Conservation (phyloP, 2,888 invertebrate species). For the Laspeyria flexula region DNA sequence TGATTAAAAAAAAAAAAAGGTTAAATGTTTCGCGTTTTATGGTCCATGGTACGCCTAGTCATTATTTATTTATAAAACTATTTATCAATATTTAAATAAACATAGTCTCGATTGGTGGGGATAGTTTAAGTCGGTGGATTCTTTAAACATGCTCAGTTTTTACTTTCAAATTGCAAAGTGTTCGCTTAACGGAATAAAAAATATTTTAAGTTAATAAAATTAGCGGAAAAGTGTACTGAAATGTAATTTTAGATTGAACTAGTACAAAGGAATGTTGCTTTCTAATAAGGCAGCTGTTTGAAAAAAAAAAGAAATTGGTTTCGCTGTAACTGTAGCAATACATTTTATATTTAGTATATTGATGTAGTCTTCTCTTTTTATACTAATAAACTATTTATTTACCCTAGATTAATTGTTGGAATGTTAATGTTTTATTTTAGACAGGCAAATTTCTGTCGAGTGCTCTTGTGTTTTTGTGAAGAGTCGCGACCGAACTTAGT, state of each 20-base stretch:
- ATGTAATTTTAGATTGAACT: conserved; percentile 58
- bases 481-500: conserved; percentile 22
- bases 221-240: conserved; percentile 52
- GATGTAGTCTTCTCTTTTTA: conserved; percentile 62
- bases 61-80: conserved; percentile 79
- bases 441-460: conserved; percentile 48
- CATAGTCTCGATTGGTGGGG: conserved; percentile 64
- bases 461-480: conserved; percentile 38
- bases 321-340: conserved; percentile 67
- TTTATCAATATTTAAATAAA: conserved; percentile 71
- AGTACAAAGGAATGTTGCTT: conserved; percentile 70
- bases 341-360: conserved; percentile 65
- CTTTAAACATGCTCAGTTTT: conserved; percentile 56
- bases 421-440: conserved; percentile 69
- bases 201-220: conserved; percentile 43
- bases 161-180: conserved; percentile 33
- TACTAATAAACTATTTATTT: conserved; percentile 65
- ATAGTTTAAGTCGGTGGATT: conserved; percentile 56
- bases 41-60: conserved; percentile 83
- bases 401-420: conserved; percentile 71
- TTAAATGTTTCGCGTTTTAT: conserved; percentile 63
- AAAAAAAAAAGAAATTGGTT: conserved; percentile 61
- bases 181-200: conserved; percentile 30
- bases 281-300: conserved; percentile 50
- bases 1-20: conserved; percentile 46